Percentiles rank a stretch among this genome's conserved stretches.
Evolutionary conservation across 2,888 invertebrate species (phyloP).

Genomic region (Protonemura montana): DNA sequence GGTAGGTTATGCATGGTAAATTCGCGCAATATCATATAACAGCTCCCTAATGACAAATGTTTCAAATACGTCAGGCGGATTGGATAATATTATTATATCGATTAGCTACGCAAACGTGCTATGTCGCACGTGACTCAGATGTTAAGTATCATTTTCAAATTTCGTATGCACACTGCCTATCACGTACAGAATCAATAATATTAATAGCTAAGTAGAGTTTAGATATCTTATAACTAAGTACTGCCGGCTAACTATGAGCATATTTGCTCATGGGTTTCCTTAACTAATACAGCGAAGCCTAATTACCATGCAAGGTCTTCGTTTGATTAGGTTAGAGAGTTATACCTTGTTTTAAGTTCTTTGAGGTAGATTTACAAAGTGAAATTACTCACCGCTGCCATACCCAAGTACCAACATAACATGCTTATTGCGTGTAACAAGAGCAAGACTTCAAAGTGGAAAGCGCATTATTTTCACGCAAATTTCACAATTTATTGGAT

Average conservation of each 20-base stretch:
- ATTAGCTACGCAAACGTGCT: constrained; percentile 28
- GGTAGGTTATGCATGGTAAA: constrained; percentile 17
- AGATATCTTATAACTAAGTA: constrained; percentile 4
- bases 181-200: constrained; percentile 37
- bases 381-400: background rate
- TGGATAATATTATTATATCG: constrained; percentile 22
- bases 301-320: background rate
- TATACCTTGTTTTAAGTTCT: background rate
- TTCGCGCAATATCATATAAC: background rate
- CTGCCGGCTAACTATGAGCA: background rate
- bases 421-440: background rate
- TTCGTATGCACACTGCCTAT: constrained; percentile 31
- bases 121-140: constrained; percentile 27
- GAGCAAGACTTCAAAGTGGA: background rate
- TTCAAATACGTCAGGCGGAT: constrained; percentile 29
- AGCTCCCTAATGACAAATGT: constrained; percentile 35
- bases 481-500: background rate
- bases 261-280: background rate
- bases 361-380: background rate
- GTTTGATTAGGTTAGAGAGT: background rate
- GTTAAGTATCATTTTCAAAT: constrained; percentile 19
- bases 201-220: constrained; percentile 34
- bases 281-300: background rate
- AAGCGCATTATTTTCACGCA: background rate
- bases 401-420: background rate